Percentiles rank a stretch among this genome's conserved stretches.
Evolutionary conservation across 2,113 vertebrate species (phyloP).

Genomic region (Rhadina sibilatrix): DNA sequence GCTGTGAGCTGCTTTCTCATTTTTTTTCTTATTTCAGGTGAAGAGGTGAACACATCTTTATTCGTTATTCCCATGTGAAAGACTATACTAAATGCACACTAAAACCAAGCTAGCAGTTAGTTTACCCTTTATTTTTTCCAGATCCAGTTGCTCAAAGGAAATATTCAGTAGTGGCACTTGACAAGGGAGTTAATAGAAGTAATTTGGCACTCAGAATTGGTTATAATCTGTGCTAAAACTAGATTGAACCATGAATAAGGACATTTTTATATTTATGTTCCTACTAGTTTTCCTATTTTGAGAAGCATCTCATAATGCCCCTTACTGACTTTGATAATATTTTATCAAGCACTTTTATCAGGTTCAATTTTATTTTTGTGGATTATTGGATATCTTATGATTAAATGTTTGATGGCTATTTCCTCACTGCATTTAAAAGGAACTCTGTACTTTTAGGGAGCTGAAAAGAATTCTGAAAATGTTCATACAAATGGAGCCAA

Average conservation of each 20-base stretch:
- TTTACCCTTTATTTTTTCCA: not conserved
- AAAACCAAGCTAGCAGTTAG: not conserved
- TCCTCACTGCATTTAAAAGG: not conserved
- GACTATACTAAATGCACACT: not conserved
- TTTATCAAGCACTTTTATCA: not conserved
- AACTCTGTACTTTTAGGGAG: not conserved
- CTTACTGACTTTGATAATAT: not conserved
- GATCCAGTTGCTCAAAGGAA: not conserved
- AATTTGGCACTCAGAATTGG: not conserved
- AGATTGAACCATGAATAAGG: not conserved
- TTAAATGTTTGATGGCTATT: not conserved
- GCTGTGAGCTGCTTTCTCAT: not conserved
- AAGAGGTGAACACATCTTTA: not conserved
- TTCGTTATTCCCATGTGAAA: not conserved
- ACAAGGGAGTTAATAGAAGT: not conserved
- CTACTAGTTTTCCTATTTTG: not conserved
- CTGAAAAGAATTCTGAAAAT: not conserved
- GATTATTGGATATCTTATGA: not conserved
- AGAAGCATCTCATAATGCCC: not conserved
- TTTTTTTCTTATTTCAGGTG: not conserved
- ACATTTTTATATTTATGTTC: not conserved
- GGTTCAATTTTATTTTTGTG: not conserved
- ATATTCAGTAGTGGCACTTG: not conserved
- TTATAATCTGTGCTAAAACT: not conserved
- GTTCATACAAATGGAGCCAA: not conserved